A percentile compares a stretch with the other conserved stretches of the same genome.
Conservation (phyloP, 2,888 invertebrate genomes). For the Torymus tubicola region DNA sequence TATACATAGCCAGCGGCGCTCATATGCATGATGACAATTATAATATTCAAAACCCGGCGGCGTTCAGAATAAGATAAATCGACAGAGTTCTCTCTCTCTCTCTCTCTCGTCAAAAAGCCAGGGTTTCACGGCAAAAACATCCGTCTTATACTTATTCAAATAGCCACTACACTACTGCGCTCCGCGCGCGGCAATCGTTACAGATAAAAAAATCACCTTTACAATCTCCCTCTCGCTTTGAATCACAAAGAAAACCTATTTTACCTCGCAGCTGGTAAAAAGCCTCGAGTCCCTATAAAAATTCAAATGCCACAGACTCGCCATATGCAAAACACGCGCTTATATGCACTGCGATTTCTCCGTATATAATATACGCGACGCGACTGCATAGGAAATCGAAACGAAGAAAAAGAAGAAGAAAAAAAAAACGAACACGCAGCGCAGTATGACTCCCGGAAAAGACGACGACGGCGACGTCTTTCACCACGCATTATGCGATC, state of each 20-base stretch:
- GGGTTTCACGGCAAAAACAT: neutral
- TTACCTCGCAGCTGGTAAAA: slow-evolving; percentile 12
- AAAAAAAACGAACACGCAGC: neutral
- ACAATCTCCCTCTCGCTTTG: slow-evolving; percentile 30
- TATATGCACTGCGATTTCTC: slow-evolving; percentile 34
- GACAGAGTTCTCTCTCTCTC: neutral
- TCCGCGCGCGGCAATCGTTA: slow-evolving; percentile 8
- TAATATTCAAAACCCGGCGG: too few species aligned
- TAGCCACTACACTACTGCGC: neutral
- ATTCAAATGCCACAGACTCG: slow-evolving; percentile 49
- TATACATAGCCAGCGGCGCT: too few species aligned
- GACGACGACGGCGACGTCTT: slow-evolving; percentile 19
- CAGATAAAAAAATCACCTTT: slow-evolving; percentile 24
- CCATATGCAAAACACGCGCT: slow-evolving; percentile 25
- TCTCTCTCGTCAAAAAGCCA: slow-evolving; percentile 27
- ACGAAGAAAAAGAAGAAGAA: neutral
- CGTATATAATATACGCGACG: neutral
- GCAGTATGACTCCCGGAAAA: neutral
- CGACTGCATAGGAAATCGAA: slow-evolving; percentile 20
- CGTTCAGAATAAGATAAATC: slow-evolving; percentile 15
- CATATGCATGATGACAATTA: too few species aligned
- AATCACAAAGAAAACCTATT: slow-evolving; percentile 50
- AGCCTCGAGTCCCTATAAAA: slow-evolving; percentile 45
- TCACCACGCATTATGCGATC: slow-evolving; percentile 23
- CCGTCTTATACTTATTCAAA: slow-evolving; percentile 40